Evolutionary conservation across 1,140 invertebrate species (phyloP).

Genomic region (Drosophila kikkawai): DNA sequence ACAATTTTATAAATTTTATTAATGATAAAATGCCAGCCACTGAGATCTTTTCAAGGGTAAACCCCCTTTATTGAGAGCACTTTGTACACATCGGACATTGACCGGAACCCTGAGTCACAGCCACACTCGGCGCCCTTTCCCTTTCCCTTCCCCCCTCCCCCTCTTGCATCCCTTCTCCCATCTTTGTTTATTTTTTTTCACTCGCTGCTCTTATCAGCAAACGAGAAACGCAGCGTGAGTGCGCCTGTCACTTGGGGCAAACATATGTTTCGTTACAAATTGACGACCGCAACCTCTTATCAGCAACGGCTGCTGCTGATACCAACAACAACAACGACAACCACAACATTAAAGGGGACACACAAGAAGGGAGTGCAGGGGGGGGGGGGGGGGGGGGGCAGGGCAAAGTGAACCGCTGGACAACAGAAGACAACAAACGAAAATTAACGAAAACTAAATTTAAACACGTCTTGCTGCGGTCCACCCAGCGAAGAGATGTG

Average conservation of each 20-base stretch:
- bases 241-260: conserved; percentile 77
- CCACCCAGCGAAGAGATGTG: conserved; percentile 39
- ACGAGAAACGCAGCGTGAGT: conserved; percentile 62
- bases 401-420: conserved; percentile 38
- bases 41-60: conserved; percentile 4
- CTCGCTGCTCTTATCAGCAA: conserved; percentile 54
- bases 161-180: background rate
- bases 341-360: background rate
- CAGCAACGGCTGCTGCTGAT: conserved; percentile 61
- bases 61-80: conserved; percentile 15
- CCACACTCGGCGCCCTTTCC: background rate
- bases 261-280: conserved; percentile 82
- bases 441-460: conserved; percentile 81
- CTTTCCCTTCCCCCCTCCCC: background rate
- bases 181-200: background rate
- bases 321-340: conserved; percentile 27
- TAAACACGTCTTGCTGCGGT: conserved; percentile 79
- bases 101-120: conserved; percentile 61
- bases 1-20: background rate
- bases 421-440: conserved; percentile 66
- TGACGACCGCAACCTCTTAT: conserved; percentile 76
- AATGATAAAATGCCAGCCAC: background rate
- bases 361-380: background rate
- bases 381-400: background rate
- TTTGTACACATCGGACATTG: conserved; percentile 51